Evolutionary conservation across 53 echinoderm and acorn worm species (phyloP).

Genomic region (Arbacia lixula): DNA sequence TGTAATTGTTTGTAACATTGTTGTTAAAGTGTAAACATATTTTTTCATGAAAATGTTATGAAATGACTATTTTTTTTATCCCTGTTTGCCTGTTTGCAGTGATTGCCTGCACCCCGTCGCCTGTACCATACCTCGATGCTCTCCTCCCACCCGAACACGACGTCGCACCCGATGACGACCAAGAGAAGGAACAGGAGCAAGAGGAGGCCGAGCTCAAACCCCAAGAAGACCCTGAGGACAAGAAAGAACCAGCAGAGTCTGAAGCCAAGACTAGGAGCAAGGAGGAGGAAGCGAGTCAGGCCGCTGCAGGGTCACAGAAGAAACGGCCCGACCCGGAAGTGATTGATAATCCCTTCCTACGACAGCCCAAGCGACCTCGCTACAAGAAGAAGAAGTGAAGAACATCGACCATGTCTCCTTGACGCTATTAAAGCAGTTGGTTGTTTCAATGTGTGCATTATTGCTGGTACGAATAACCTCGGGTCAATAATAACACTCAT

Average conservation of each 20-base stretch:
- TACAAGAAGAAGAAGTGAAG: constrained; percentile 83
- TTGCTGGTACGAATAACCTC: too few relatives aligned
- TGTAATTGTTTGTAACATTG: too few relatives aligned
- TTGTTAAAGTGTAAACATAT: too few relatives aligned
- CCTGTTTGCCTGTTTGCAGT: constrained; percentile 64
- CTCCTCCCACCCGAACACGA: constrained; percentile 91
- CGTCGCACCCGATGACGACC: constrained; percentile 52
- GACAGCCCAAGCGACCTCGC: constrained; percentile 86
- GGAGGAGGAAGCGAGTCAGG: constrained; percentile 26
- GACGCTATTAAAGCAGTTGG: too few relatives aligned
- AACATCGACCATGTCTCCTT: too few relatives aligned
- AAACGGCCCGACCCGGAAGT: constrained; percentile 46
- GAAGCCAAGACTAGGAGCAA: constrained; percentile 17
- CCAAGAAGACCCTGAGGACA: constrained; percentile 56
- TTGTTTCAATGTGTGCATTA: too few relatives aligned
- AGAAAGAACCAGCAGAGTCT: constrained; percentile 49
- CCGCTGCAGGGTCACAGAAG: constrained; percentile 24
- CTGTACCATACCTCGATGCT: constrained; percentile 83
- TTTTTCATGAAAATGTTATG: too few relatives aligned
- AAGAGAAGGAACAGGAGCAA: constrained; percentile 1
- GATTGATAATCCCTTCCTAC: constrained; percentile 83
- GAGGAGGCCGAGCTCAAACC: constrained; percentile 37
- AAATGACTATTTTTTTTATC: not conserved
- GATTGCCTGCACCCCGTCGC: constrained; percentile 91
- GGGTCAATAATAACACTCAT: too few relatives aligned